A percentile compares a stretch with the other conserved stretches of the same genome.
Conservation (phyloP, 2,113 vertebrate species). For the Percopsis transmontana region DNA sequence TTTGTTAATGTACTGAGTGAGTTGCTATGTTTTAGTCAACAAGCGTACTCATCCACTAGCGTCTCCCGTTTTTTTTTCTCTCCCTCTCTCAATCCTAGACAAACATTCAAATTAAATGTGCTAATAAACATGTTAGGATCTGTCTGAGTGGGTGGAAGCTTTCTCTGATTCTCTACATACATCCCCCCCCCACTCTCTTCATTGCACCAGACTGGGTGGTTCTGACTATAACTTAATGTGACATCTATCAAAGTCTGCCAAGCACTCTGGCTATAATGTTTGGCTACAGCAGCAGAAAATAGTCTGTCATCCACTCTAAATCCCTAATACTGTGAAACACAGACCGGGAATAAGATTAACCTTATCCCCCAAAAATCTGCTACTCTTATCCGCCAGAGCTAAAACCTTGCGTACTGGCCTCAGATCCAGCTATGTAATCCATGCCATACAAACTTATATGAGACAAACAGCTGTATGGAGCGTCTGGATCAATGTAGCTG, state of each 20-base stretch:
- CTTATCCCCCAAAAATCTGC: slow-evolving; percentile 43
- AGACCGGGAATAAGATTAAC: slow-evolving; percentile 46
- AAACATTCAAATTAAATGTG: slow-evolving; percentile 35
- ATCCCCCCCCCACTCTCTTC: not conserved
- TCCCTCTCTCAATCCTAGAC: not conserved
- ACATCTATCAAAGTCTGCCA: slow-evolving; percentile 38
- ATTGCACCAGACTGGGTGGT: slow-evolving; percentile 14
- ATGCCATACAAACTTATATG: slow-evolving; percentile 9
- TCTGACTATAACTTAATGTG: slow-evolving; percentile 46
- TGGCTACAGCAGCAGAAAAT: slow-evolving; percentile 52
- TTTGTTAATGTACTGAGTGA: no score
- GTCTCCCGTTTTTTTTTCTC: no score
- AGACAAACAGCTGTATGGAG: slow-evolving; percentile 29
- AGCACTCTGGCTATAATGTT: slow-evolving; percentile 49
- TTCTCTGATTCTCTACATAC: not conserved
- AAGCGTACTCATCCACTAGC: no score
- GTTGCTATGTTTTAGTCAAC: no score
- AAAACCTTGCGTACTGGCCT: slow-evolving; percentile 29
- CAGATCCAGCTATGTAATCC: slow-evolving; percentile 17
- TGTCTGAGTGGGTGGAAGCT: slow-evolving; percentile 23
- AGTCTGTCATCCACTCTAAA: slow-evolving; percentile 54
- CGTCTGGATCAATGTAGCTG: slow-evolving; percentile 7
- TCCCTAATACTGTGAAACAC: slow-evolving; percentile 26
- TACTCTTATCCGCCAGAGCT: slow-evolving; percentile 36
- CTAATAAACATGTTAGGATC: slow-evolving; percentile 41